A percentile compares a stretch with the other conserved stretches of the same genome.
These are phyloP conservation scores for Papilio aristodemus DNA, from an alignment of 1,140 invertebrate species.

Conservation along the genomic window DNA sequence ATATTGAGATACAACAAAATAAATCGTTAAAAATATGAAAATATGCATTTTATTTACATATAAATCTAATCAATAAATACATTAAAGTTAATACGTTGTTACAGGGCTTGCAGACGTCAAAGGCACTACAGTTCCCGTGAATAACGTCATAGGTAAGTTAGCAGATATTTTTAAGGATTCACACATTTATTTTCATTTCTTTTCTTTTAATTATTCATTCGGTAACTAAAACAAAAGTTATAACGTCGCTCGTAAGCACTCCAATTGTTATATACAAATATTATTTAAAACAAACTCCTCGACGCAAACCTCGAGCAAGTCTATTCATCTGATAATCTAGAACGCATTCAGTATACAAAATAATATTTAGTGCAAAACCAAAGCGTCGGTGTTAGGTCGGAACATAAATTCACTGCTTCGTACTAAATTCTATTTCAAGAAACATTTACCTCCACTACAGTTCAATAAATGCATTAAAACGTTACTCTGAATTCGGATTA, in stretches of 20 bases:
- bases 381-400: not conserved
- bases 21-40: too few species aligned
- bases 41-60: too few species aligned
- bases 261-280: not conserved
- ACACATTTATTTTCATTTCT: not conserved
- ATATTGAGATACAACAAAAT: too few species aligned
- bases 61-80: too few species aligned
- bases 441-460: conserved; percentile 24
- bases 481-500: not conserved
- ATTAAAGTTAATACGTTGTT: too few species aligned
- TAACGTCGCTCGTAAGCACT: not conserved
- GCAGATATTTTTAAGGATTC: too few species aligned
- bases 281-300: conserved; percentile 12
- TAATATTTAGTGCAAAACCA: conserved; percentile 23
- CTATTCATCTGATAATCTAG: conserved; percentile 13
- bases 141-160: conserved; percentile 5
- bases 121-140: too few species aligned
- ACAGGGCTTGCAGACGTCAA: too few species aligned
- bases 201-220: not conserved
- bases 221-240: not conserved
- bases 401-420: conserved; percentile 24
- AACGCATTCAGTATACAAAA: conserved; percentile 6
- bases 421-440: conserved; percentile 27
- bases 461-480: conserved; percentile 17
- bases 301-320: conserved; percentile 2